Conservation (phyloP, 2,797 vertebrate genomes). For the Enteromius argenteus region DNA sequence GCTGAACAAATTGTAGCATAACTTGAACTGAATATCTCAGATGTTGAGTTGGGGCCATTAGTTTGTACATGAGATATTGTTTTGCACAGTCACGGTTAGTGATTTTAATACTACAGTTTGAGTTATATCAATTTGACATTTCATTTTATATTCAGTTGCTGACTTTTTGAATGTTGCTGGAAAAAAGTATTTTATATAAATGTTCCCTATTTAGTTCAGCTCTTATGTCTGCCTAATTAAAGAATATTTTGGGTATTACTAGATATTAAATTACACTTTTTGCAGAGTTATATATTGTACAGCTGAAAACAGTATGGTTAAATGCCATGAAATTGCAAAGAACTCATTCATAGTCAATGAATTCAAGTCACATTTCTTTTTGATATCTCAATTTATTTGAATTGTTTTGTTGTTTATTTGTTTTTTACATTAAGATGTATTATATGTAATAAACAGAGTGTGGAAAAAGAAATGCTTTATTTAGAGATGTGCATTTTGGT, state of each 20-base stretch:
- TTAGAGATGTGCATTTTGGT: slow-evolving; percentile 1
- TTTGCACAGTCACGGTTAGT: slow-evolving; percentile 39
- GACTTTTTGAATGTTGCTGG: slow-evolving; percentile 36
- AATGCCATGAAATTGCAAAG: slow-evolving; percentile 11
- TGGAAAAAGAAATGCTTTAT: slow-evolving; percentile 36
- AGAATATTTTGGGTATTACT: slow-evolving; percentile 22
- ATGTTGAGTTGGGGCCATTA: not conserved
- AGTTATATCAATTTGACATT: slow-evolving; percentile 31
- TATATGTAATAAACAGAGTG: slow-evolving; percentile 53
- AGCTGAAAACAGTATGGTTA: not conserved
- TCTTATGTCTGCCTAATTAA: slow-evolving; percentile 7
- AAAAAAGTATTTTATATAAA: slow-evolving; percentile 31
- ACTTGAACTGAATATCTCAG: slow-evolving; percentile 23
- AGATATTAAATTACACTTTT: slow-evolving; percentile 14
- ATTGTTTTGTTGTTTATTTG: slow-evolving; percentile 4
- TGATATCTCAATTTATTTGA: not conserved
- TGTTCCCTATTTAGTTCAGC: not conserved
- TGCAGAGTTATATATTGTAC: slow-evolving; percentile 23
- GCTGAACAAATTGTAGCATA: slow-evolving; percentile 21
- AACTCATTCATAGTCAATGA: not conserved
- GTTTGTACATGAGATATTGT: slow-evolving; percentile 32
- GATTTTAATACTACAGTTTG: slow-evolving; percentile 27
- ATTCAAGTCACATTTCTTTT: slow-evolving; percentile 1
- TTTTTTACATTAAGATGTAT: slow-evolving; percentile 17
- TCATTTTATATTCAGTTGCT: slow-evolving; percentile 30